Evolutionary conservation across 2,113 vertebrate species (phyloP), one percentile per base, ranked within the genome.

Genomic region (Datnioides undecimradiatus): DNA sequence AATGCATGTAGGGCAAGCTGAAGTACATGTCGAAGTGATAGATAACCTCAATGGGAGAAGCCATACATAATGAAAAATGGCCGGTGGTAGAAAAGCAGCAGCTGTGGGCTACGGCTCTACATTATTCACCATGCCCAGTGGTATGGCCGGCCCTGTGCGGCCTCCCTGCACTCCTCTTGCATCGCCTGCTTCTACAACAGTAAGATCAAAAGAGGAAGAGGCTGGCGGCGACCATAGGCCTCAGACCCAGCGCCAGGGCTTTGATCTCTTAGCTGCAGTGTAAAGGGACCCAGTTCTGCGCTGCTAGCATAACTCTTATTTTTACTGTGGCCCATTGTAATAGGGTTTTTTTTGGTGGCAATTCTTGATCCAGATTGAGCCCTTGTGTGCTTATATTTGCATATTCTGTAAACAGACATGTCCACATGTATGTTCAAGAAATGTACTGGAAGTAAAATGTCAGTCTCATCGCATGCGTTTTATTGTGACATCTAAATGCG

Each of bases 61-160:
- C 67, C 79, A 84, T 91, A 79, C 86, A 91, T 88, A 84, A 89
- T 91, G 72, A 90, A 89, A 90, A 86, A 84, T 79, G 79, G 63
- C 74, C 36, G 6, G 48, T 80, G 72, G 76, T 88, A 33, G 70
- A 87, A 81, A 83, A 64, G 62, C 66, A 83, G 85, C 80, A 79
- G 82, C 86, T 86, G 69, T 66, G 84, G 85, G 83, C 87, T 83
- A 74, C 51, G 80, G 80, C 68, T 84, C 83, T 93, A 73, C 87
- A 91, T 92, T 92, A 92, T 92, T 93, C 87, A 91, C 83, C 75
- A 65, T 63, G 76, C 81, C 82, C 76, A 43, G 80, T 89, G 82
- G 88, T 89, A 79, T 80, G 86, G 75, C 79, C 48, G 38, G 86
- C 76, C 76, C 79, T 51, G 2, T 62, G 79, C 64, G 25, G 75